Conservation (phyloP, 2,888 invertebrate species). For the Dolichomitus sp. region DNA sequence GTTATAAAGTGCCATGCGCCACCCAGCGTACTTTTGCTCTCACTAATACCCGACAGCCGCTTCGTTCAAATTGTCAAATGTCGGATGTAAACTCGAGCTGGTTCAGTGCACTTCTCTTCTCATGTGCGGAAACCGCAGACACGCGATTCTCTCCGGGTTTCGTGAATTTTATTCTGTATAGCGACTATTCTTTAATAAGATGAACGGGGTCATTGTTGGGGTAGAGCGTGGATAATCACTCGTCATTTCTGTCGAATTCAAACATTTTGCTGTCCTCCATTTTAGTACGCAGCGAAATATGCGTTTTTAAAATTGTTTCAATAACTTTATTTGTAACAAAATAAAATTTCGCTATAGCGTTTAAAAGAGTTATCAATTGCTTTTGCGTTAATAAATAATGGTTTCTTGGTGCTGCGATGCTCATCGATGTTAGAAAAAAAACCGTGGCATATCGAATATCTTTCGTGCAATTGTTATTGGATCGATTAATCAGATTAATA, state of each 20-base stretch:
- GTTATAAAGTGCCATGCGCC: slow-evolving; percentile 54
- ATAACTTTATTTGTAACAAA: neutral
- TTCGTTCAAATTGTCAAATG: slow-evolving; percentile 18
- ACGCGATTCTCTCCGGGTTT: neutral
- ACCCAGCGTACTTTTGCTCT: slow-evolving; percentile 52
- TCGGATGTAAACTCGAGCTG: slow-evolving; percentile 2
- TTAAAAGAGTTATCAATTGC: neutral
- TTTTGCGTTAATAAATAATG: neutral
- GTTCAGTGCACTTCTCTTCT: neutral
- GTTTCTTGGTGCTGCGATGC: neutral
- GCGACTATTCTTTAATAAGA: neutral
- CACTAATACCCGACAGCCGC: slow-evolving; percentile 31
- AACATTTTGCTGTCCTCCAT: neutral
- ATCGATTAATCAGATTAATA: neutral
- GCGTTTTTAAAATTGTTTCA: neutral
- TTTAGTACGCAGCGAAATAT: neutral
- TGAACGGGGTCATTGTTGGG: neutral
- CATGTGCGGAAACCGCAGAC: neutral
- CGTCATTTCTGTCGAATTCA: neutral
- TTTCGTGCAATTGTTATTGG: neutral
- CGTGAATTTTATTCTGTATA: neutral
- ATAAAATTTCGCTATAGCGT: neutral
- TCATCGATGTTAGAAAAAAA: neutral
- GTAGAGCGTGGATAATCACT: neutral
- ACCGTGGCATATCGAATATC: neutral